phyloP scores from a whole-genome alignment of 2,113 vertebrate species.

The Gnathochromis pfefferi region DNA sequence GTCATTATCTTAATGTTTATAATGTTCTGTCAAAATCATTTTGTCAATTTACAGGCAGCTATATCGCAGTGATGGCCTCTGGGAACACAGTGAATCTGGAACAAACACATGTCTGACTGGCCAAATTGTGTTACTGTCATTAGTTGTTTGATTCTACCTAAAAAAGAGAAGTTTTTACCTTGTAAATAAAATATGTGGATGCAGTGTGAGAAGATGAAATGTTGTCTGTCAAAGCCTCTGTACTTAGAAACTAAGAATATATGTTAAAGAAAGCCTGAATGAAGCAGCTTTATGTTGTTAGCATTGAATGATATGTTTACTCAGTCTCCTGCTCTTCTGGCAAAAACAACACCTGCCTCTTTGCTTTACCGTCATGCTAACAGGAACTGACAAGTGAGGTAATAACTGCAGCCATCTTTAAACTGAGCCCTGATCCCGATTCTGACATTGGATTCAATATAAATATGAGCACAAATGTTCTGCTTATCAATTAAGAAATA shows the following conservation, averaged over 20 bases:
- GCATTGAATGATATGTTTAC: slow-evolving; percentile 46
- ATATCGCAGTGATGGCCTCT: neutral
- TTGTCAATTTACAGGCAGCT: neutral
- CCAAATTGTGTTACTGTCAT: neutral
- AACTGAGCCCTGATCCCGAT: neutral
- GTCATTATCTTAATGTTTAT: neutral
- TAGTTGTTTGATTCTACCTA: neutral
- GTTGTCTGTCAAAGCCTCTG: neutral
- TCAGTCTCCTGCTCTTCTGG: neutral
- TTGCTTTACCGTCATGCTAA: slow-evolving; percentile 7
- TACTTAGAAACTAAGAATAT: neutral
- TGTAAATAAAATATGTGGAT: neutral
- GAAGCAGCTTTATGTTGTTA: neutral
- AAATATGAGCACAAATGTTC: neutral
- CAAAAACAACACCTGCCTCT: slow-evolving; percentile 59
- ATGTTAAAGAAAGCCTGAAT: neutral
- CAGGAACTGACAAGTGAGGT: slow-evolving; percentile 33
- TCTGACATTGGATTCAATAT: neutral
- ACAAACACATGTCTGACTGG: neutral
- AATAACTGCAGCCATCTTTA: slow-evolving; percentile 8
- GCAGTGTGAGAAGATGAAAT: neutral
- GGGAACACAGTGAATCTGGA: neutral
- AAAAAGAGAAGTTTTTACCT: neutral
- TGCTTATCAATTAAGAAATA: neutral
- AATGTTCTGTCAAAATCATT: neutral